Evolutionary conservation across 2,113 vertebrate genomes (phyloP), one percentile per base, ranked within the genome.

Genomic region (Hippolais icterina): DNA sequence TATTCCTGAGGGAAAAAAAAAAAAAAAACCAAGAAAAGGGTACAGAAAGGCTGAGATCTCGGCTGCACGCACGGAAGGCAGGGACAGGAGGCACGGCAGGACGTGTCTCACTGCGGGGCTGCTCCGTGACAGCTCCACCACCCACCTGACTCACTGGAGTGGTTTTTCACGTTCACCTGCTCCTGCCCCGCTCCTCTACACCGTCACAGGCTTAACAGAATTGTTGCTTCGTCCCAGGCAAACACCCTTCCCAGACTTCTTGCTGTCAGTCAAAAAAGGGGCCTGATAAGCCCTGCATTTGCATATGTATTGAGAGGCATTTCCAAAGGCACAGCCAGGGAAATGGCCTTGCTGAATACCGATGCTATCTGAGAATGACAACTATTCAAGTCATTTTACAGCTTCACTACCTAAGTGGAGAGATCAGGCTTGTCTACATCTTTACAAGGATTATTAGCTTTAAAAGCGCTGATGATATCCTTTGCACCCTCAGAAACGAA

Each of bases 321-420:
- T 91, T 93, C 93, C 83, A 94, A 95, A 92, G 93, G 93, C 90
- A 59, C 59, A 41, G 61, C 7, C 53, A 23, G 89, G 93, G 95
- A 95, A 95, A 96, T 74, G 56, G 91, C 79, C 87, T 64, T 22
- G 60, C 49, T 44, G 96, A 96, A 97, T 95, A 72, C 95, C 84
- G 96, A 96, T 92, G 89, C 83, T 90, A 77, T 96, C 94, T 90
- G 93, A 96, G 93, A 96, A 93, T 57, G 91, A 74, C 49, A 59
- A 93, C 69, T 83, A 84, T 75, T 91, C 33, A 84, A 89, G 66
- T 77, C 39, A 88, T 93, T 90, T 87, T 83, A 80, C 63, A 71
- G 84, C 83, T 95, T 83, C 90, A 79, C 88, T 89, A 82, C 81
- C 87, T 80, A 93, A 93, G 84, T 63, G 70, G 71, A 77, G 78